These are phyloP conservation scores for Abrostola triplasia DNA, from an alignment of 2,888 invertebrate genomes.

Conservation along the genomic window DNA sequence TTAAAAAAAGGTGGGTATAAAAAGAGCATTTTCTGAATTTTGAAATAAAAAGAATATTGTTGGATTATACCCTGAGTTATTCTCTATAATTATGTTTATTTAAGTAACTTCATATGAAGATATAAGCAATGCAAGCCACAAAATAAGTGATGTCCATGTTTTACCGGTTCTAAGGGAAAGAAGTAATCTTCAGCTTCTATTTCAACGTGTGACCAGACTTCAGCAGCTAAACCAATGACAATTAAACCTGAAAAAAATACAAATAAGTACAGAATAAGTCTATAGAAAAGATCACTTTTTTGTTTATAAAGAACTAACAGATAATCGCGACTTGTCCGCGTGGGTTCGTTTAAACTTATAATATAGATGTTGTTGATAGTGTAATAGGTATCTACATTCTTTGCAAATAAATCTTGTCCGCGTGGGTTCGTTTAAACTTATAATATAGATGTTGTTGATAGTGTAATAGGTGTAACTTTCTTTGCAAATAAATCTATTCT, in stretches of 20 bases:
- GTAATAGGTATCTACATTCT: too few relatives aligned
- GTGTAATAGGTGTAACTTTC: too few relatives aligned
- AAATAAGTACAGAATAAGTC: neutral
- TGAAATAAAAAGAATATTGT: too few relatives aligned
- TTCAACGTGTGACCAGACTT: conserved; percentile 81
- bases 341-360: too few relatives aligned
- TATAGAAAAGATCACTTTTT: neutral
- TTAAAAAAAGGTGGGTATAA: too few relatives aligned
- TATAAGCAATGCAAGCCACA: neutral
- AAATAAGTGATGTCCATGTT: conserved; percentile 19
- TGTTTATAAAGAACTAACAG: neutral
- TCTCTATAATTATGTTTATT: neutral
- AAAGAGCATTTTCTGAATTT: too few relatives aligned
- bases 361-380: too few relatives aligned
- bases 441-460: too few relatives aligned
- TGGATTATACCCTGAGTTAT: neutral
- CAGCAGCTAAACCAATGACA: conserved; percentile 67
- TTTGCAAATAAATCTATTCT: too few relatives aligned
- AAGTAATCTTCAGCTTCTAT: conserved; percentile 85
- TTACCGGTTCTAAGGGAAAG: conserved; percentile 82
- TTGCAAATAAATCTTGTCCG: too few relatives aligned
- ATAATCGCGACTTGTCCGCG: too few relatives aligned
- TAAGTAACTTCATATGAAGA: neutral
- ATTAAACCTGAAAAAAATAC: conserved; percentile 70
- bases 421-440: too few relatives aligned